A percentile compares a stretch with the other conserved stretches of the same genome.
Conservation (phyloP, 2,113 vertebrate genomes). For the Hemicordylus capensis region DNA sequence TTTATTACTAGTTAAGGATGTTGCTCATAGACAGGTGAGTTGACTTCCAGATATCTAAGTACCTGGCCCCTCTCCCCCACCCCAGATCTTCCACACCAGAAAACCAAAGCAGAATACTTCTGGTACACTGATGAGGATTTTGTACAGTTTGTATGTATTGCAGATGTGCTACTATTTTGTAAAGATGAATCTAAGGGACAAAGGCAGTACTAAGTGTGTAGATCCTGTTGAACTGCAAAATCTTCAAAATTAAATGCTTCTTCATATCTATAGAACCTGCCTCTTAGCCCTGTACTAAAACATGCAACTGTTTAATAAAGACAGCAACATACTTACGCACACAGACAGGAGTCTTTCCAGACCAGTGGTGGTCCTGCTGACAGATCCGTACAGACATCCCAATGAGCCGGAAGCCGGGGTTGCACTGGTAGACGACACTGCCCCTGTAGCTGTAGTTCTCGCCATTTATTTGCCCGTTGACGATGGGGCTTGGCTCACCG, state of each 20-base stretch:
- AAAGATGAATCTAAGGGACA: conserved; percentile 59
- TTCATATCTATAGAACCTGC: no score
- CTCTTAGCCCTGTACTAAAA: fast-evolving
- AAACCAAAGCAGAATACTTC: conserved; percentile 73
- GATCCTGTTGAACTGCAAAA: conserved; percentile 56
- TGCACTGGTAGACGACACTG: conserved; percentile 97
- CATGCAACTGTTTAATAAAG: not conserved
- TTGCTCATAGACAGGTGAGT: not conserved
- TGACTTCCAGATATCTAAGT: not conserved
- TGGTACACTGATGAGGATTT: conserved; percentile 69
- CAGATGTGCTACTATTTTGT: conserved; percentile 62
- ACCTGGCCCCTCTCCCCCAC: not conserved
- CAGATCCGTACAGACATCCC: conserved; percentile 97
- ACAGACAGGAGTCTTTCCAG: conserved; percentile 92
- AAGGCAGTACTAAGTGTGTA: conserved; percentile 35
- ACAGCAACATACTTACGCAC: conserved; percentile 88
- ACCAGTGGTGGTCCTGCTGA: conserved; percentile 98
- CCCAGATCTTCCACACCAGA: not conserved
- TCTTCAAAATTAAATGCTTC: no score
- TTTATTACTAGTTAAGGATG: not conserved
- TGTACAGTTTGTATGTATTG: conserved; percentile 66
- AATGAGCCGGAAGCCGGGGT: conserved; percentile 93
- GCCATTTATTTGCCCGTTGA: conserved; percentile 94
- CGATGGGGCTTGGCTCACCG: conserved; percentile 89
- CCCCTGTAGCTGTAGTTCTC: conserved; percentile 97